Conservation (phyloP, 2,797 vertebrate species). For the Anguilla pacifica region DNA sequence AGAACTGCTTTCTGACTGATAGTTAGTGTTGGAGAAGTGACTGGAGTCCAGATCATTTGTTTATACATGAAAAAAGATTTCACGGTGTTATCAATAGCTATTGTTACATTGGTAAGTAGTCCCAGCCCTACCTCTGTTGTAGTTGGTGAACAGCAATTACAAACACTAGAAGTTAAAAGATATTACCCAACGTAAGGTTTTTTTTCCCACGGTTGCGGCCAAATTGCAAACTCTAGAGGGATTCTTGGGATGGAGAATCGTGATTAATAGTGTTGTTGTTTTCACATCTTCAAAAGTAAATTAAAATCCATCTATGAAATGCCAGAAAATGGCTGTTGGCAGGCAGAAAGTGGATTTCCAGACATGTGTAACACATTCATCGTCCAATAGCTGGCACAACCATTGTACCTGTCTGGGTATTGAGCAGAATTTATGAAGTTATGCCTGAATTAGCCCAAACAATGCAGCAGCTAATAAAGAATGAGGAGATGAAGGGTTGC, state of each 20-base stretch:
- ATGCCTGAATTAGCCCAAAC: slow-evolving; percentile 3
- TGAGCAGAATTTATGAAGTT: neutral
- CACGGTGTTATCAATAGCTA: no score
- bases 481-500: neutral
- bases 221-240: neutral
- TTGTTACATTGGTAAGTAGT: no score
- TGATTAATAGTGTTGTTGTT: slow-evolving; percentile 14
- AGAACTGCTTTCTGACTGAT: no score
- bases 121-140: neutral
- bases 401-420: neutral
- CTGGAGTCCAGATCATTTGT: no score
- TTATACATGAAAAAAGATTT: no score
- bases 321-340: neutral
- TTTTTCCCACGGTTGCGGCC: neutral
- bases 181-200: slow-evolving; percentile 2
- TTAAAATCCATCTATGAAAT: neutral
- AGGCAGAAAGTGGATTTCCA: neutral
- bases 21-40: no score
- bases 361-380: neutral
- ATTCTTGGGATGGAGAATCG: neutral
- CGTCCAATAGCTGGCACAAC: neutral
- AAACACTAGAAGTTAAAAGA: neutral
- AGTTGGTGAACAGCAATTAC: slow-evolving; percentile 19
- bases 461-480: neutral
- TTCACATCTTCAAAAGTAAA: slow-evolving; percentile 2